Base-by-base conservation (phyloP, 2,888 invertebrate species). In the Horisme vitalbata region DNA sequence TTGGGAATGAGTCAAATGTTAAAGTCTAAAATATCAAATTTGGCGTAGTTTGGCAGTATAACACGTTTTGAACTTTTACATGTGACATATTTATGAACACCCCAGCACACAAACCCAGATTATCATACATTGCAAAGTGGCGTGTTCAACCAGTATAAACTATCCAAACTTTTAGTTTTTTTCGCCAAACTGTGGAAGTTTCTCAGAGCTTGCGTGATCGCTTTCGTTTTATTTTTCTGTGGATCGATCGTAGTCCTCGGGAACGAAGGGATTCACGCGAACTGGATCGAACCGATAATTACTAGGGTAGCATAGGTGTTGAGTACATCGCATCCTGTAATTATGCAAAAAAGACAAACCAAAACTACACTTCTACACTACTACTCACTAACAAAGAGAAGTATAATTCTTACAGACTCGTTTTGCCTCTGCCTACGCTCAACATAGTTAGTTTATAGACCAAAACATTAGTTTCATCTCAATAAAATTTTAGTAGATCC, bases 191-290 rank as follows among this genome's bases (percentile, higher is more conserved):
- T 21, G 37, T 20, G 24, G 10, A 44, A 44, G 38, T 35, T 44
- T 28, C 23, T 44, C 14, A 34, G 21, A 32, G 21, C 36, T 47
- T 31, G 46, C 38, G 43, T 51, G 41, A 38, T 28, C 27, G n/a
- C 18, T 14, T 26, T 30, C 34, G 38, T 44, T 49, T 45, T 43
- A 30, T 34, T 45, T 39, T 34, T 35, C 31, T 24, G 38, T 27
- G 21, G 44, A 55, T 52, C 55, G 47, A 55, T 50, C 37, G 33
- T 11, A 28, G 41, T 41, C 41, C 51, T 38, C 44, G 52, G 44
- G 37, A 45, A 45, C 43, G 30, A 15, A 37, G 27, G 46, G 36
- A 44, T 48, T 48, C 43, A 44, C 49, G 49, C 49, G 44, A 39
- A 13, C 23, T 15, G 27, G 35, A 24, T 47, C 34, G 31, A 36